Conservation (phyloP, 37 sponge, comb jelly and placozoan genomes). For the Diacarnus erythraeanus region DNA sequence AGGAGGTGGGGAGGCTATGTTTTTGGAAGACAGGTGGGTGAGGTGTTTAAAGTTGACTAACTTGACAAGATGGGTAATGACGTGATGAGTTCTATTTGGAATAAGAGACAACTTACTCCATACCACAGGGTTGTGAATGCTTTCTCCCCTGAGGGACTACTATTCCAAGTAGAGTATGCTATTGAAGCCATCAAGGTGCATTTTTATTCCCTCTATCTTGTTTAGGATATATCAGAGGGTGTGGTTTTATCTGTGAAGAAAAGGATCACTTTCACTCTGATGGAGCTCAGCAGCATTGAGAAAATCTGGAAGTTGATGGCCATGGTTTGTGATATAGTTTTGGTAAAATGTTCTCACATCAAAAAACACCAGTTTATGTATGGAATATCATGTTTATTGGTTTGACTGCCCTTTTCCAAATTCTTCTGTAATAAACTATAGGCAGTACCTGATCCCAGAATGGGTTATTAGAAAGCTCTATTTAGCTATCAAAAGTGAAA, state of each 20-base stretch:
- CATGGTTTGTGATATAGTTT: conserved; percentile 78
- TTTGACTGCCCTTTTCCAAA: too few relatives aligned
- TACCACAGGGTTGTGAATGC: conserved; percentile 91
- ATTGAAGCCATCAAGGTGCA: conserved; percentile 97
- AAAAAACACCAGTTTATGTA: too few relatives aligned
- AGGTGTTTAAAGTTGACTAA: too few relatives aligned
- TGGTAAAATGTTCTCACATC: background rate
- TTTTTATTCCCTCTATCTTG: background rate
- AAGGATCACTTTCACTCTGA: conserved; percentile 88
- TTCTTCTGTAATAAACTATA: too few relatives aligned
- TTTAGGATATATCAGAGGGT: conserved; percentile 86
- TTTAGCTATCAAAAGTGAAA: too few relatives aligned
- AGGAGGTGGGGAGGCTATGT: conserved; percentile 71
- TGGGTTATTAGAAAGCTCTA: too few relatives aligned
- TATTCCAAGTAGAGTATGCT: conserved; percentile 98
- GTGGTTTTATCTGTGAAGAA: conserved; percentile 94
- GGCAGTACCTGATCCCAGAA: too few relatives aligned
- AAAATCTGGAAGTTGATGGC: conserved; percentile 92
- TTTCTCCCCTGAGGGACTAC: conserved; percentile 96
- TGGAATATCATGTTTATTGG: background rate
- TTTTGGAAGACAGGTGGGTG: conserved; percentile 94
- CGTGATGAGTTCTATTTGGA: background rate
- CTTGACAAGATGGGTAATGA: too few relatives aligned
- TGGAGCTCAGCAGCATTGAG: conserved; percentile 88
- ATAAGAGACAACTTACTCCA: background rate